Evolutionary conservation across 2,797 vertebrate genomes (phyloP).

Genomic region (Rhinatrema bivittatum): DNA sequence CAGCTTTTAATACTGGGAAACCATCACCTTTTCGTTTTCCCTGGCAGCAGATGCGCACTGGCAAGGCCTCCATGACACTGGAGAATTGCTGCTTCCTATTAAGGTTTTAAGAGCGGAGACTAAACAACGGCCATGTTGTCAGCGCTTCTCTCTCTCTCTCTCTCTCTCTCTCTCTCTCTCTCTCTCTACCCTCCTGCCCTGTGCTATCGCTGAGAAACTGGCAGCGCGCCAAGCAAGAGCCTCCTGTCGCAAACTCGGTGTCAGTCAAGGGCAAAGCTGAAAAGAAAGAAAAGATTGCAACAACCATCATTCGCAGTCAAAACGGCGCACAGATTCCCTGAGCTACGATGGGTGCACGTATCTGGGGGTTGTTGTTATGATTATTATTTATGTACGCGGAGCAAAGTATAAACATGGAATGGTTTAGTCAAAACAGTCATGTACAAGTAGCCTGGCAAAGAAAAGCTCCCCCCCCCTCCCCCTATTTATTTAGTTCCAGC

Average conservation of each 20-base stretch:
- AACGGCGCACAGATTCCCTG: background rate
- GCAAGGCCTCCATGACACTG: background rate
- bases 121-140: conserved; percentile 21
- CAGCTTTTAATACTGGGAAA: background rate
- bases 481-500: conserved; percentile 68
- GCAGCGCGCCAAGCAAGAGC: conserved; percentile 37
- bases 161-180: too few species aligned
- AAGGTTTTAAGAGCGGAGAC: background rate
- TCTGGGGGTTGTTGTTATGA: background rate
- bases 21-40: conserved; percentile 8
- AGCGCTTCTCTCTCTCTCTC: conserved; percentile 16
- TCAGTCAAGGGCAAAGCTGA: conserved; percentile 34
- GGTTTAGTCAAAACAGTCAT: conserved; percentile 50
- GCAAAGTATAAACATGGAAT: background rate
- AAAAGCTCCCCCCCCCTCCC: conserved; percentile 71
- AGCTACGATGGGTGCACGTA: background rate
- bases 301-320: background rate
- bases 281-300: too few species aligned
- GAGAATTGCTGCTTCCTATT: background rate
- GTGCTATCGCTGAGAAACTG: conserved; percentile 39
- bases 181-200: conserved; percentile 29
- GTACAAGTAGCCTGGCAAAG: conserved; percentile 61
- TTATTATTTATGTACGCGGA: background rate
- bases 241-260: conserved; percentile 18
- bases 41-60: background rate